Conservation (phyloP, 2,888 invertebrate genomes). For the Alloscopus bannaensis region DNA sequence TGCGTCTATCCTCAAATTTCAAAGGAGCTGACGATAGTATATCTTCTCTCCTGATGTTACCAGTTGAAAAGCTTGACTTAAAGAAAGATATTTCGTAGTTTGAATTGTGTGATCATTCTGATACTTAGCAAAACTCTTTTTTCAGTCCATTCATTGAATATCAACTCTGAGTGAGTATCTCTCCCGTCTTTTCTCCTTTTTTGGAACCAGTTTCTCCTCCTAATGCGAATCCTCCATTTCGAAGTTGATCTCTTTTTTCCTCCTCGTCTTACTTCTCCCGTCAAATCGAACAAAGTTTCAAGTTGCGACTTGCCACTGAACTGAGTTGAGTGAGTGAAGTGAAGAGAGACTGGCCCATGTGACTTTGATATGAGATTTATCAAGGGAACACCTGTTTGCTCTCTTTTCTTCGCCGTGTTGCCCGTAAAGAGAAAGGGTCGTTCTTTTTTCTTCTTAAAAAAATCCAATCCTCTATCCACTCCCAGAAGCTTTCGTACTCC, state of each 20-base stretch:
- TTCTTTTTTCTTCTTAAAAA: neutral
- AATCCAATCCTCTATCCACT: conserved; percentile 3
- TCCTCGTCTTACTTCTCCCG: conserved; percentile 19
- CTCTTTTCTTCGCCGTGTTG: conserved; percentile 41
- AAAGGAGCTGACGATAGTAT: too few relatives aligned
- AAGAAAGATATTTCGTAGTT: too few relatives aligned
- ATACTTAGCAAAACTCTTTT: conserved; percentile 3
- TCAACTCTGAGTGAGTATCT: conserved; percentile 15
- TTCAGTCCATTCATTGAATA: conserved; percentile 50
- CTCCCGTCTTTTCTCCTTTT: conserved; percentile 23
- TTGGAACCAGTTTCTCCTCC: conserved; percentile 34
- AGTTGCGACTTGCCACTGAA: conserved; percentile 12
- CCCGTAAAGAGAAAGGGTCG: neutral
- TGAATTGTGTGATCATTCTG: conserved; percentile 37
- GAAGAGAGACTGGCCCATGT: conserved; percentile 47
- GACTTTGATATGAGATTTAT: conserved; percentile 64
- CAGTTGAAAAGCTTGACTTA: neutral
- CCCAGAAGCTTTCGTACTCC: conserved; percentile 8
- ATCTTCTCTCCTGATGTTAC: neutral
- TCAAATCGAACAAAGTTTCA: conserved; percentile 36
- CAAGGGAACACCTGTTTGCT: conserved; percentile 63
- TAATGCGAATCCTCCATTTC: conserved; percentile 51
- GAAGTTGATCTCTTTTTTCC: conserved; percentile 37
- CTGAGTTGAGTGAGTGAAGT: conserved; percentile 48
- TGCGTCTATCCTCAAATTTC: neutral